These are phyloP conservation scores for Pempheris klunzingeri DNA, from an alignment of 2,797 vertebrate genomes.

Conservation along the genomic window DNA sequence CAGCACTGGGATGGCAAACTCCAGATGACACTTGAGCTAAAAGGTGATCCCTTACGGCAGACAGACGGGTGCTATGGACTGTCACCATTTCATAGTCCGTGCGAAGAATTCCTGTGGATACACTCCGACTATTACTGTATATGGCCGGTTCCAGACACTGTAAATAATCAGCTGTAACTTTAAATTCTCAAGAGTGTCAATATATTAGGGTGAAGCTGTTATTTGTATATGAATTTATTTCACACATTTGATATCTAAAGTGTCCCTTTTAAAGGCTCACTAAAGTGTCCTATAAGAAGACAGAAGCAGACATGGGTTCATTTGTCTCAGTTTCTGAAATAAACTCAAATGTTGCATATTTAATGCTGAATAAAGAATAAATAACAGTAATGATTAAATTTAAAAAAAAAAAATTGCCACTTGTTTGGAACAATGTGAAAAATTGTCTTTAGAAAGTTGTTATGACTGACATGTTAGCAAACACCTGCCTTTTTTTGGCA, in stretches of 20 bases:
- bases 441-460: neutral
- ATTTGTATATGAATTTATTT: neutral
- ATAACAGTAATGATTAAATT: no score
- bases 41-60: constrained; percentile 43
- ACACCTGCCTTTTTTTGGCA: neutral
- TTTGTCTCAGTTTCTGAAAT: neutral
- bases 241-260: neutral
- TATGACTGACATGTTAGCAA: neutral
- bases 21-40: constrained; percentile 60
- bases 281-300: neutral
- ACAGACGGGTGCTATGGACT: constrained; percentile 23
- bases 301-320: neutral
- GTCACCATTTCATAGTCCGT: constrained; percentile 13
- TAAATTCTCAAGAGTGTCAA: neutral
- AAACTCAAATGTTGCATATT: no score
- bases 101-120: neutral
- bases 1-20: constrained; percentile 45
- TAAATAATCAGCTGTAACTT: neutral
- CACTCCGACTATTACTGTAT: neutral
- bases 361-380: no score
- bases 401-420: no score
- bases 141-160: neutral
- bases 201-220: neutral
- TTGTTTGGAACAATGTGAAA: neutral
- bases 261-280: neutral